Evolutionary conservation across 2,888 invertebrate genomes (phyloP), one percentile per base, ranked within the genome.

Genomic region (Amiota mariae): DNA sequence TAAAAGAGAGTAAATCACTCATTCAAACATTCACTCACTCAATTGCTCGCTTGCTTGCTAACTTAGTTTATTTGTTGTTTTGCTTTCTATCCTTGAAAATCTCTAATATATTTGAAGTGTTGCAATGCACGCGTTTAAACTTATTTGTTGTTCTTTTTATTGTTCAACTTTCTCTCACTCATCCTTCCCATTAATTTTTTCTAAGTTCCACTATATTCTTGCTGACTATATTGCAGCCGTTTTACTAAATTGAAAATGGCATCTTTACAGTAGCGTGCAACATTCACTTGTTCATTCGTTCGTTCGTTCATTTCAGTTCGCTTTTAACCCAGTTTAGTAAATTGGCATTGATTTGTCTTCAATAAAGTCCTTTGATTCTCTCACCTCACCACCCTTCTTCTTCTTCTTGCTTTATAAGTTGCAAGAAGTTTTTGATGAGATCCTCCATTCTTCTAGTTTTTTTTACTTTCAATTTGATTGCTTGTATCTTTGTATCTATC

Each of bases 331-430:
- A 68, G 67, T 68, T 68, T 68, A 54, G 51, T 68, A 68, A 68
- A 68, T 68, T 68, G 67, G 67, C 67, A 68, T 68, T 68, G 67
- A 68, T 68, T 68, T 68, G 67, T 68, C 67, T 68, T 54, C 67
- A 54, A 68, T 68, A 24, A 54, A 54, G 54, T 24, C 12, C 8
- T 24, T 51, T 68, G 13, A 18, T 51, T 63, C 10, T 18, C 10
- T 59, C 18, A 9, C 59, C 15, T 54, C 18, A 9, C 59, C 15
- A n/a, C 15, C 13, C 54, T 15, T 54, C 1, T 24, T 24, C 54
- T 15, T 54, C 1, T 15, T 15, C 6, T n/a, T n/a, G 9, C n/a
- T 15, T 15, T 54, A 2, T 13, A 54, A n/a, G 8, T 11, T 59
- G 20, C 20, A n/a, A 59, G 10, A 20, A 59, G 20, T 20, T 59